phyloP scores from a whole-genome alignment of 2,113 vertebrate genomes.

The Chloebia gouldiae region DNA sequence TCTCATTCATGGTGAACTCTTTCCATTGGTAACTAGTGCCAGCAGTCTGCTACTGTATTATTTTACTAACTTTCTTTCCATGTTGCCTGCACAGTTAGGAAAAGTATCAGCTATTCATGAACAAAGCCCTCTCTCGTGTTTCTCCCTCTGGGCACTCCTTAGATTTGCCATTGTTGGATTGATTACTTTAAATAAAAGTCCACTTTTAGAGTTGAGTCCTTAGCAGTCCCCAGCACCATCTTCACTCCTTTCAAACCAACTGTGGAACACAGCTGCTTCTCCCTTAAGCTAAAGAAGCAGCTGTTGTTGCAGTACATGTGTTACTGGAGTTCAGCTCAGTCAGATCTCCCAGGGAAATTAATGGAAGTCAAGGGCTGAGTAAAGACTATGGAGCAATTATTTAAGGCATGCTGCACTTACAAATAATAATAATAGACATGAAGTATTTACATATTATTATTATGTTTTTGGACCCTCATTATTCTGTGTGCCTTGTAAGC shows the following conservation, averaged over 20 bases:
- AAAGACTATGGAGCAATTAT: background rate
- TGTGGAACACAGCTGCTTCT: slow-evolving; percentile 49
- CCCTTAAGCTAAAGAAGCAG: slow-evolving; percentile 22
- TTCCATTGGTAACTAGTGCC: background rate
- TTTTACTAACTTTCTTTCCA: background rate
- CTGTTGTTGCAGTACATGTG: slow-evolving; percentile 27
- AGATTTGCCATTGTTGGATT: background rate
- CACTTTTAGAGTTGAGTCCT: slow-evolving; percentile 15
- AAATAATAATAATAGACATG: background rate
- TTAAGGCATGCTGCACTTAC: background rate
- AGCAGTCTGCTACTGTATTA: background rate
- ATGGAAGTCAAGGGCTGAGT: background rate
- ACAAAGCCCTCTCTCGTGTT: background rate
- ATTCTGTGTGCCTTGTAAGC: background rate
- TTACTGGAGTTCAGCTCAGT: slow-evolving; percentile 1
- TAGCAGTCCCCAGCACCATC: background rate
- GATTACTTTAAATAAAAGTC: slow-evolving; percentile 32
- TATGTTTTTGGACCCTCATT: background rate
- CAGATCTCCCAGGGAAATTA: background rate
- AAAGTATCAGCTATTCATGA: background rate
- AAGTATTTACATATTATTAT: too few species aligned
- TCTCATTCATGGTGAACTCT: background rate
- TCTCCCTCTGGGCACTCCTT: background rate
- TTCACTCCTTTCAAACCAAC: slow-evolving; percentile 23
- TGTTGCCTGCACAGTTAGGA: background rate